Evolutionary conservation across 2,888 invertebrate species (phyloP), one percentile per base, ranked within the genome.

Genomic region (Lithophane socia): DNA sequence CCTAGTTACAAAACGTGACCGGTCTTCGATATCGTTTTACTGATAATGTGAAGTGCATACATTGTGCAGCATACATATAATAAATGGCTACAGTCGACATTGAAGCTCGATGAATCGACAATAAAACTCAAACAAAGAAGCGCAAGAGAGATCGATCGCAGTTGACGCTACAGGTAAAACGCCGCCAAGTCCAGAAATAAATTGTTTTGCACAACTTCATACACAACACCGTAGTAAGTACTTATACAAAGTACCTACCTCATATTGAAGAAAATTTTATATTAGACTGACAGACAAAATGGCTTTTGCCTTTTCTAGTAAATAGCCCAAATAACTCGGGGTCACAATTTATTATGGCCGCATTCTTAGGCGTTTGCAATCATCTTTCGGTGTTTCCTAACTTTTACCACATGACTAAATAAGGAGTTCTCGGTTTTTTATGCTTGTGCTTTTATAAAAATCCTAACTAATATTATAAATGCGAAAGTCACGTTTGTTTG

Each of bases 121-220:
- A 54, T 63, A 61, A 54, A 56, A 64, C 37, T 52, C 29, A 84
- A 52, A 80, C 18, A 71, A 79, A 61, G 29, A 37, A 71, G 37
- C 21, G 42, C 29, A 29, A 29, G 29, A 58, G 44, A 56, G 71
- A 21, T 58, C 49, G 24, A 68, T 52, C 29, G 24, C 49, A 24
- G 42, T 79, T 61, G 80, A 80, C 52, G 77, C 47, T n/a, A 63
- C 37, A 37, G 56, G 21, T 24, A 67, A 66, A 49, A 60, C 44
- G 77, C 42, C 60, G 83, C 85, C 85, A 83, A 83, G 82, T 85
- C 82, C 60, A 73, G 60, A 77, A 84, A 84, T 84, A 77, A 77
- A 77, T 69, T 77, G 21, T 1, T 52, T 21, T 61, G 52, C n/a
- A 73, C 61, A 37, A 21, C 60, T 29, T 29, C 37, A 63, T 52